Base-by-base conservation (phyloP, 2,888 invertebrate species). In the Tenthredo amoena region DNA sequence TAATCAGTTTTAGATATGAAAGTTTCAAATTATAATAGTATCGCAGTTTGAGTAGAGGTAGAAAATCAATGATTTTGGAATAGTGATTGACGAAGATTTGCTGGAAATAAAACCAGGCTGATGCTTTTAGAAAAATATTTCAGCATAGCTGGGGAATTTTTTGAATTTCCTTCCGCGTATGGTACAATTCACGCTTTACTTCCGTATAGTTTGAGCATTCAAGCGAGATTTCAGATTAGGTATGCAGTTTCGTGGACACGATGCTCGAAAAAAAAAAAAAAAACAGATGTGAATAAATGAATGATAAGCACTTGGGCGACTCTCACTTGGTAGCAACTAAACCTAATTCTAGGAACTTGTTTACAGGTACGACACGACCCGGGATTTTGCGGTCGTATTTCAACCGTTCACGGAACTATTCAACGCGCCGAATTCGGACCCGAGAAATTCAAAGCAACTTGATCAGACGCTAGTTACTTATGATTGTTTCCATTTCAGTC, bases 401-500 rank as follows among this genome's bases (percentile, higher is more conserved):
- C 97, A 97, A 92, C 96, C 97, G 0, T 97, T 97, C 92, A 96
- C 96, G 94, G 95, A 95, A 89, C 92, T 96, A 88, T 96, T 97
- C 93, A 96, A 97, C 93, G 96, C 95, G 9, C 95, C 95, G 2
- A 90, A 92, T 84, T 89, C 92, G 18, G 94, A 95, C 91, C 94
- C 94, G 3, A 94, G 93, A 21, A 88, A 85, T 82, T 90, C 94
- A 76, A 93, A 94, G 55, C 93, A 92, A 74, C 96, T 96, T 74
- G 96, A 96, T 93, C 95, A 95, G 91, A 96, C 95, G 62, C 96
- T 96, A 92, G 96, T 96, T 90, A 96, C 96, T 2, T 95, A 96
- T 91, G 97, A 97, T 92, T 97, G 97, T 93, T 97, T 97, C 93
- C 97, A 97, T 93, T 97, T 97, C 94, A 97, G 96, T 85, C 97